Percentiles rank a stretch among this genome's conserved stretches.
Evolutionary conservation across 2,113 vertebrate species (phyloP).

Genomic region (Strix uralensis): DNA sequence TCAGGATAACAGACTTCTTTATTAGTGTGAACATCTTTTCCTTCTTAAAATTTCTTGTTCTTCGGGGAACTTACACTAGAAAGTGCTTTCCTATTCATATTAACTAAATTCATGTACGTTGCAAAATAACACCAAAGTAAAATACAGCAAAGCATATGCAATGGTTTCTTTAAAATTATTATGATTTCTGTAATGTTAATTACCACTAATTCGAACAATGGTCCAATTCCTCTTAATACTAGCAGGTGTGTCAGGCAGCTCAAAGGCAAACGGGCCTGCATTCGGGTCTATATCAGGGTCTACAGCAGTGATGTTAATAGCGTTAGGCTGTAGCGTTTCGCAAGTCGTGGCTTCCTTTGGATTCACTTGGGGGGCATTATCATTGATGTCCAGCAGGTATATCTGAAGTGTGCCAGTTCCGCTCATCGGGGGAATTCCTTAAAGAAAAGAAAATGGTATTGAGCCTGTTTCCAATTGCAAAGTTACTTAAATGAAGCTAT

Average conservation of each 20-base stretch:
- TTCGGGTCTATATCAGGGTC: constrained; percentile 94
- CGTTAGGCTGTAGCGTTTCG: constrained; percentile 90
- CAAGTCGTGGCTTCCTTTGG: constrained; percentile 92
- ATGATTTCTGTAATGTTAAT: neutral
- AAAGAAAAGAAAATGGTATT: neutral
- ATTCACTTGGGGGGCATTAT: constrained; percentile 92
- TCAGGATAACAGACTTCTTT: neutral
- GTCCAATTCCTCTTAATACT: constrained; percentile 95
- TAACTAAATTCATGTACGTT: neutral
- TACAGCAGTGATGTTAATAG: constrained; percentile 94
- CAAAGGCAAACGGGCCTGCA: constrained; percentile 94
- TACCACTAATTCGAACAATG: constrained; percentile 90
- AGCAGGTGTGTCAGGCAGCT: constrained; percentile 83
- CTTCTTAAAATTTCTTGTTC: neutral
- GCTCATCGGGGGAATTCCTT: constrained; percentile 88
- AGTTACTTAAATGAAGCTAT: neutral
- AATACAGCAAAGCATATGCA: neutral
- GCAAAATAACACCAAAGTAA: neutral
- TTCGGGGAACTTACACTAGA: neutral
- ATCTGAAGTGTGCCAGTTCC: constrained; percentile 95
- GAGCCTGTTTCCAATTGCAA: neutral
- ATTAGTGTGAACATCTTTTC: neutral
- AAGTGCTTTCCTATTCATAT: neutral
- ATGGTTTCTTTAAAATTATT: neutral
- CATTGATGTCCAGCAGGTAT: constrained; percentile 92